Base-by-base conservation (phyloP, 2,888 invertebrate genomes). In the Drosophila paramelanica region DNA sequence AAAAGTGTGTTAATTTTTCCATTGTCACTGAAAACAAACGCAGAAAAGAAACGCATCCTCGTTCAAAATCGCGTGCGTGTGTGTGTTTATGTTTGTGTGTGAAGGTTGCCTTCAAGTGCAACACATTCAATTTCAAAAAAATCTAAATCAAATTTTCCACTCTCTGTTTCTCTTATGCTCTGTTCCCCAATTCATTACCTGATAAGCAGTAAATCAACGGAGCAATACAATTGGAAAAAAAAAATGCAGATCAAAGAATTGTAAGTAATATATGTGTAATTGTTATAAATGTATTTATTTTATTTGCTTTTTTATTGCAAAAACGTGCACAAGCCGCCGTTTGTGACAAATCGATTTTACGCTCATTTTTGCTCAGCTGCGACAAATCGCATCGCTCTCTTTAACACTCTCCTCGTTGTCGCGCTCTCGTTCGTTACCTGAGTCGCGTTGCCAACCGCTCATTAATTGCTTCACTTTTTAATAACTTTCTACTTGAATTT, bases 241-340 rank as follows among this genome's bases (percentile, higher is more conserved):
- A 88, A 88, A 83, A 90, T 90, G 90, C 90, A 91, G 88, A 90
- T 90, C 79, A 90, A 90, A 77, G 90, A 90, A 89, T 90, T 89
- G 90, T 90, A 79, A 90, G 90, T 90, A 82, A 51, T 43, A 8
- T 8, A 27, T 27, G 2, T 13, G 11, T 10, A 20, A 17, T 41
- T 38, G 42, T 55, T 31, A 51, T 33, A 50, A 17, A 49, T 33
- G 46, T 64, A 11, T 45, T 23, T n/a, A 7, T 42, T 25, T 36
- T 38, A 41, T 46, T 76, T 45, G 17, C n/a, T 10, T 42, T 25
- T 43, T 46, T 76, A 25, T 77, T 57, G 46, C 50, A 31, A 72
- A 77, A 74, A 68, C 53, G 58, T 62, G 67, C 51, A 41, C 67
- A 73, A 62, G 67, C 73, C 77, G 80, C 55, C 58, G 70, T 69